phyloP scores from a whole-genome alignment of 2,888 invertebrate species.

The Scaptomyza cyrtandrae region DNA sequence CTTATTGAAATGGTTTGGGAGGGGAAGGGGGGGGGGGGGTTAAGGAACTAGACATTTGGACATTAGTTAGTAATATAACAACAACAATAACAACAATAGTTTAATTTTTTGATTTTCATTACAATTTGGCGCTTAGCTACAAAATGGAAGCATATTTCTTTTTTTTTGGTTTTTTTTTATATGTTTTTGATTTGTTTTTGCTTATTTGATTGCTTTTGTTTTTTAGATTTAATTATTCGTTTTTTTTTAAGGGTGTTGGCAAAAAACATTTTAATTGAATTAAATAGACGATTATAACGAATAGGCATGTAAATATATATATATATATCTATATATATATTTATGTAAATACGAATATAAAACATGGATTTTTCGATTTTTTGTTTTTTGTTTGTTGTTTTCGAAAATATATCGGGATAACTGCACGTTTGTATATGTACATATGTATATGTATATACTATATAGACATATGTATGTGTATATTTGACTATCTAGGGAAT shows the following conservation, averaged over 20 bases:
- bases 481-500: slow-evolving; percentile 51
- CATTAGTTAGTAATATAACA: slow-evolving; percentile 44
- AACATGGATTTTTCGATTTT: neutral
- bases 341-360: slow-evolving; percentile 17
- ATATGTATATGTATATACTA: slow-evolving; percentile 19
- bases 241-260: slow-evolving; percentile 38
- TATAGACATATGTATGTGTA: slow-evolving; percentile 26
- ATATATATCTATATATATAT: neutral
- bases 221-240: neutral
- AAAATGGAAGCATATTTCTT: slow-evolving; percentile 69
- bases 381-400: neutral
- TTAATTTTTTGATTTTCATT: slow-evolving; percentile 8
- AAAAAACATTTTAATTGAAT: slow-evolving; percentile 47
- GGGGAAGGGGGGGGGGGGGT: too few species aligned
- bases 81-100: slow-evolving; percentile 64
- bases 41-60: slow-evolving; percentile 42
- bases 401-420: slow-evolving; percentile 4
- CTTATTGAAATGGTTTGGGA: slow-evolving; percentile 1
- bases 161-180: neutral
- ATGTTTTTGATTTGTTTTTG: neutral
- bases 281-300: slow-evolving; percentile 37
- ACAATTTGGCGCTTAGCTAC: slow-evolving; percentile 58
- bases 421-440: slow-evolving; percentile 10
- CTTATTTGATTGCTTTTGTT: neutral
- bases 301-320: slow-evolving; percentile 22